phyloP scores from a whole-genome alignment of 2,888 invertebrate species.

The Ptychoptera albimana region DNA sequence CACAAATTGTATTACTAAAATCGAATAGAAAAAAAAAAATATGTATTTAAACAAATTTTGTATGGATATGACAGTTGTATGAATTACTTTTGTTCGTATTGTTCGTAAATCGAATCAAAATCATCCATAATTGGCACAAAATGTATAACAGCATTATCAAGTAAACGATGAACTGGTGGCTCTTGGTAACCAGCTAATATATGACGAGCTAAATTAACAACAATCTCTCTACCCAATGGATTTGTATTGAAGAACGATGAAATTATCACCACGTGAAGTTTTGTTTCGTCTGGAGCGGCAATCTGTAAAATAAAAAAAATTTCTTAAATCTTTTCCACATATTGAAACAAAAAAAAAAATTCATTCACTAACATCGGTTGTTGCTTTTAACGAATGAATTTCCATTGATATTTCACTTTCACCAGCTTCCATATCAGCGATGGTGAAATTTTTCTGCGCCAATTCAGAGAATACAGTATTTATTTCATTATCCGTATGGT shows the following conservation, averaged over 20 bases:
- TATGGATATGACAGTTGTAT: not conserved
- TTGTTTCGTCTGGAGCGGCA: slow-evolving; percentile 60
- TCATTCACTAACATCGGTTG: slow-evolving; percentile 42
- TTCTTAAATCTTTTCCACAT: not conserved
- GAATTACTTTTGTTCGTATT: slow-evolving; percentile 18
- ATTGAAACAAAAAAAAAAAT: slow-evolving; percentile 2
- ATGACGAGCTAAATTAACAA: slow-evolving; percentile 69
- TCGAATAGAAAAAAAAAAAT: not conserved
- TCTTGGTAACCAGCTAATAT: slow-evolving; percentile 59
- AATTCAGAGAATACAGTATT: slow-evolving; percentile 46
- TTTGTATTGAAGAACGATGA: slow-evolving; percentile 72
- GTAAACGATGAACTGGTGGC: slow-evolving; percentile 41
- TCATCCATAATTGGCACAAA: slow-evolving; percentile 46
- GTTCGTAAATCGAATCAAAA: slow-evolving; percentile 18
- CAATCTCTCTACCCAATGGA: slow-evolving; percentile 69
- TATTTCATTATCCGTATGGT: slow-evolving; percentile 48
- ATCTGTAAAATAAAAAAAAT: slow-evolving; percentile 35
- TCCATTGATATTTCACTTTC: slow-evolving; percentile 48
- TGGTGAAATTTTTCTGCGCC: slow-evolving; percentile 46
- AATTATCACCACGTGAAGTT: slow-evolving; percentile 68
- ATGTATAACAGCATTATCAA: slow-evolving; percentile 60
- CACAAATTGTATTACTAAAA: slow-evolving; percentile 22
- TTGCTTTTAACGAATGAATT: slow-evolving; percentile 56
- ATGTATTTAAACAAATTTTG: not conserved
- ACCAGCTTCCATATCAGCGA: slow-evolving; percentile 54